Evolutionary conservation across 2,113 vertebrate species (phyloP).

Genomic region (Cavia aperea): DNA sequence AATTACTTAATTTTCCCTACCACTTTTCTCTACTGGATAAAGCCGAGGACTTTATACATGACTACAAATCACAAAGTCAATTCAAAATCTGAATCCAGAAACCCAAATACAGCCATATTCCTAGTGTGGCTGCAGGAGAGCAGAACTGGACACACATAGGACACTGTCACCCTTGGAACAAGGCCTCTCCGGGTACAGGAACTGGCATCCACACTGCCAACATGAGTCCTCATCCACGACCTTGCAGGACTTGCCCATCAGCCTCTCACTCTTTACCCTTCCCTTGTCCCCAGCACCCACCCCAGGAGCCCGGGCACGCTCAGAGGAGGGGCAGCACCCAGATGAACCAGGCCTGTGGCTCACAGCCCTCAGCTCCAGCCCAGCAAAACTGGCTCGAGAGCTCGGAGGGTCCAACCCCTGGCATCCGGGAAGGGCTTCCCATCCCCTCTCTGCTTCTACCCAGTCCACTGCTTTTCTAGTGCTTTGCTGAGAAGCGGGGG

Average conservation of each 20-base stretch:
- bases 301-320: too few relatives aligned
- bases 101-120: background rate
- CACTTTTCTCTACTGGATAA: background rate
- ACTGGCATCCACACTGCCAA: background rate
- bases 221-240: background rate
- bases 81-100: slow-evolving; percentile 8
- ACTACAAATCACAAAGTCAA: slow-evolving; percentile 17
- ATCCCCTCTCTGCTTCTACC: background rate
- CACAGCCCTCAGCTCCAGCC: background rate
- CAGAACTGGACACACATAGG: background rate
- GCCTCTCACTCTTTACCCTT: background rate
- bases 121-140: background rate
- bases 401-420: background rate
- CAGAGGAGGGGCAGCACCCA: background rate
- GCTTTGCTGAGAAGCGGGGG: background rate
- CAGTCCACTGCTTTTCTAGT: background rate
- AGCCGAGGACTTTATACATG: background rate
- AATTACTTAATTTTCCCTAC: background rate
- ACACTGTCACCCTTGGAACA: background rate
- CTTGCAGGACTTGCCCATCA: background rate
- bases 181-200: background rate
- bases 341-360: background rate
- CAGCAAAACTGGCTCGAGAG: background rate
- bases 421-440: background rate
- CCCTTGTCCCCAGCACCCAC: background rate